phyloP scores from a whole-genome alignment of 2,113 vertebrate species.

The Cyphomyrus plagiostoma region DNA sequence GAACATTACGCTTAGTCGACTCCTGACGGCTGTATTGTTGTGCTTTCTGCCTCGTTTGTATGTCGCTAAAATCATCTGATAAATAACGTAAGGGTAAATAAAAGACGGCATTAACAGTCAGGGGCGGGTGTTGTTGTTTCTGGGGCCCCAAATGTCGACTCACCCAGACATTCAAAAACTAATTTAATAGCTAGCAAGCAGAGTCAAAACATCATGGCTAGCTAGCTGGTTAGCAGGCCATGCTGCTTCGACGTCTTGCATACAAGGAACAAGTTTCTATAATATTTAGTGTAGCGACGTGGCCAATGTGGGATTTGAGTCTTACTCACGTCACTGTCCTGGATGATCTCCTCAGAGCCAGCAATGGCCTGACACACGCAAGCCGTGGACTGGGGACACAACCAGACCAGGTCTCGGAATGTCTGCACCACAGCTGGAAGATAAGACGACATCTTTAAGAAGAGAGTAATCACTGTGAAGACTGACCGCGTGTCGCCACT shows the following conservation, averaged over 20 bases:
- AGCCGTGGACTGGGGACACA: conserved; percentile 78
- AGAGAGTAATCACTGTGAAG: background rate
- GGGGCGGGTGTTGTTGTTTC: background rate
- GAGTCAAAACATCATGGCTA: background rate
- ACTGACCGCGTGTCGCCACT: background rate
- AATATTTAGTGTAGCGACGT: background rate
- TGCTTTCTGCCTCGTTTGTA: background rate
- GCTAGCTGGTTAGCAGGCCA: background rate
- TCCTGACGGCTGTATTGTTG: background rate
- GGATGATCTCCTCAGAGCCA: conserved; percentile 76
- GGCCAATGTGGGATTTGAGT: background rate
- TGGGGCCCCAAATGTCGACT: background rate
- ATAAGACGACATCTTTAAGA: background rate
- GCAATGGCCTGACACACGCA: conserved; percentile 75
- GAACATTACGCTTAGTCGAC: background rate
- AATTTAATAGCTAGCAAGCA: background rate
- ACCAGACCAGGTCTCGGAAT: conserved; percentile 87
- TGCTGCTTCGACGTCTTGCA: background rate
- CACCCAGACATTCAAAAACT: background rate
- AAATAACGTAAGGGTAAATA: background rate
- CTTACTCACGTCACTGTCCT: conserved; percentile 76
- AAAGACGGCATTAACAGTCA: background rate
- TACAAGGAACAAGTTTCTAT: background rate
- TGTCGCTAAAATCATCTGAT: background rate
- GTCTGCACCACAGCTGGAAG: conserved; percentile 79